Evolutionary conservation across 1,140 invertebrate species (phyloP).

Genomic region (Metopolophium dirhodum): DNA sequence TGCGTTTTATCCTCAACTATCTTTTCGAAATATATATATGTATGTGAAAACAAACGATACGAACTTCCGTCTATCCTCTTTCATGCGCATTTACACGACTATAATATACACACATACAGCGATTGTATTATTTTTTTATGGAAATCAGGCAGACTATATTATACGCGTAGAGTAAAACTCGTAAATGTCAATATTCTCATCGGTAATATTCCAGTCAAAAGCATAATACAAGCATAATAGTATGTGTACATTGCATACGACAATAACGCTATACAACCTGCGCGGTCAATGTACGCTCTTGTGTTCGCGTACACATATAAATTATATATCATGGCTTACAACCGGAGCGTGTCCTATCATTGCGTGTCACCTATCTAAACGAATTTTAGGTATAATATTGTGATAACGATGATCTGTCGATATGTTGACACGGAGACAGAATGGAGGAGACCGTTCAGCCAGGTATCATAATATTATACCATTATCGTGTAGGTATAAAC

Average conservation of each 20-base stretch:
- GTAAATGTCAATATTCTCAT: not conserved
- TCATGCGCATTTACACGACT: not conserved
- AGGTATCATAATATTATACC: not conserved
- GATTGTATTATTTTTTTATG: conserved; percentile 4
- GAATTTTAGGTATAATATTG: not conserved
- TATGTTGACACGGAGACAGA: too few species aligned
- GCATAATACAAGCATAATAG: not conserved
- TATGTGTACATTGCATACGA: not conserved
- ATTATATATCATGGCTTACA: not conserved
- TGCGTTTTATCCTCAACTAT: not conserved
- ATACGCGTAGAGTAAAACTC: not conserved
- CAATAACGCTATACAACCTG: not conserved
- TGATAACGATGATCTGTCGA: not conserved
- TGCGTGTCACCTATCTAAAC: not conserved
- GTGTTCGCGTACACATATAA: not conserved
- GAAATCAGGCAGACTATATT: not conserved
- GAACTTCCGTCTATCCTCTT: not conserved
- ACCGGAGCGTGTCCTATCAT: not conserved
- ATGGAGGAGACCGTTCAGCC: not conserved
- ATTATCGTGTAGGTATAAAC: not conserved
- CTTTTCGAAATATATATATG: not conserved
- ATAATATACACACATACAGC: not conserved
- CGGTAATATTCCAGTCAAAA: not conserved
- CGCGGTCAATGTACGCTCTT: not conserved
- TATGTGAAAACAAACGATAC: not conserved